phyloP scores from a whole-genome alignment of 2,888 invertebrate species.

The Pelosia muscerda region DNA sequence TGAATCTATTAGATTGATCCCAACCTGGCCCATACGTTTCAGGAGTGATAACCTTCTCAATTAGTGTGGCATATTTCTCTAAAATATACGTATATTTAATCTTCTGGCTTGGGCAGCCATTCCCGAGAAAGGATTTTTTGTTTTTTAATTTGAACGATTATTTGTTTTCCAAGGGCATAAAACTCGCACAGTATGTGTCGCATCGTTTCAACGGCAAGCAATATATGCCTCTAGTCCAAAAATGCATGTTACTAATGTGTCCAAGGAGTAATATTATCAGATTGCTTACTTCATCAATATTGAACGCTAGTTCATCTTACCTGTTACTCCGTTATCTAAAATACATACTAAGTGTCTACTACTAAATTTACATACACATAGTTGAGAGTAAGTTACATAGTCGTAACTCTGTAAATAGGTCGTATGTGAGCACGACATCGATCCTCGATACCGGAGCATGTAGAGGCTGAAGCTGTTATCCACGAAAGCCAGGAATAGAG shows the following conservation, averaged over 20 bases:
- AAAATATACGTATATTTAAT: no score
- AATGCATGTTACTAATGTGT: background rate
- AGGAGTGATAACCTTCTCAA: no score
- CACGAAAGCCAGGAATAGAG: slow-evolving; percentile 26
- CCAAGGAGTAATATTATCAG: background rate
- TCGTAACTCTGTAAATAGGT: slow-evolving; percentile 41
- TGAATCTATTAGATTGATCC: no score
- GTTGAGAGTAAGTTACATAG: slow-evolving; percentile 29
- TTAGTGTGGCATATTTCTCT: no score
- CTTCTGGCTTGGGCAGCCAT: no score
- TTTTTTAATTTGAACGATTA: no score
- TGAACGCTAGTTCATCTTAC: background rate
- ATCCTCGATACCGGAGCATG: slow-evolving; percentile 45
- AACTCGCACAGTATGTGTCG: no score
- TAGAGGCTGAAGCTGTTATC: slow-evolving; percentile 49
- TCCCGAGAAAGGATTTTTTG: no score
- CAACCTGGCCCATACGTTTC: no score
- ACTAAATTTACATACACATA: slow-evolving; percentile 22
- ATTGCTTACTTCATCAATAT: background rate
- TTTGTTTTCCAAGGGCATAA: no score
- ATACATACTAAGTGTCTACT: slow-evolving; percentile 16
- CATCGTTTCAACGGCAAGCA: background rate
- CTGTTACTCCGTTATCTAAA: background rate
- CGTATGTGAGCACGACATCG: slow-evolving; percentile 38
- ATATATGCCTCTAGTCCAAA: background rate